Evolutionary conservation across 1,140 invertebrate genomes (phyloP), one percentile per base, ranked within the genome.

Genomic region (Galleria mellonella): DNA sequence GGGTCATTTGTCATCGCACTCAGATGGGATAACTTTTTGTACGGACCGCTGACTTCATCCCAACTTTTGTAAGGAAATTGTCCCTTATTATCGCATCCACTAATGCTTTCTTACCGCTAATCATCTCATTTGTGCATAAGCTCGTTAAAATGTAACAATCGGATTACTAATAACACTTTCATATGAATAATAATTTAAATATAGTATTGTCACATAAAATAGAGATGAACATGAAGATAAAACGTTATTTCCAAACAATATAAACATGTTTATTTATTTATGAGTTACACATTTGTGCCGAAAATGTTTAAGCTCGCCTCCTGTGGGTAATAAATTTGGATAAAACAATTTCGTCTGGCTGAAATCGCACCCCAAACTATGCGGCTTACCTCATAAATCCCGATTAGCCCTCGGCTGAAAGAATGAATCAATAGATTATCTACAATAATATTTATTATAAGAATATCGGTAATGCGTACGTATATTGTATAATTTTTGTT

Each of bases 1-100:
- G 32, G 56, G 52, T 73, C 73, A 72, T 83, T 81, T 81, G 74
- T 83, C 76, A 83, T 83, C 59, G 53, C 58, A 62, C 61, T 69
- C 57, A 52, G 66, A 78, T 77, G 60, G 69, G 71, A 72, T 72
- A 72, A 77, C 71, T 79, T 83, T 83, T 83, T 81, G 60, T 63
- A 63, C 74, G 62, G 58, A 52, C 58, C 63, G 67, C 72, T 81
- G 70, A 81, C 63, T 79, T 62, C 62, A 69, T 65, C 64, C 49
- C 42, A 66, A 72, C 55, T 76, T 72, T 77, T 70, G 62, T 67
- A 62, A 63, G 60, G 62, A 67, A 70, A 68, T 70, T 61, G 56
- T 51, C 45, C 47, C 47, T 58, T 56, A 77, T 73, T 76, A 76
- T 68, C 64, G 53, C 62, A 17, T 43, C 17, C 50, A 57, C 51